Conservation (phyloP, 2,113 vertebrate genomes). For the Heliornis fulica region DNA sequence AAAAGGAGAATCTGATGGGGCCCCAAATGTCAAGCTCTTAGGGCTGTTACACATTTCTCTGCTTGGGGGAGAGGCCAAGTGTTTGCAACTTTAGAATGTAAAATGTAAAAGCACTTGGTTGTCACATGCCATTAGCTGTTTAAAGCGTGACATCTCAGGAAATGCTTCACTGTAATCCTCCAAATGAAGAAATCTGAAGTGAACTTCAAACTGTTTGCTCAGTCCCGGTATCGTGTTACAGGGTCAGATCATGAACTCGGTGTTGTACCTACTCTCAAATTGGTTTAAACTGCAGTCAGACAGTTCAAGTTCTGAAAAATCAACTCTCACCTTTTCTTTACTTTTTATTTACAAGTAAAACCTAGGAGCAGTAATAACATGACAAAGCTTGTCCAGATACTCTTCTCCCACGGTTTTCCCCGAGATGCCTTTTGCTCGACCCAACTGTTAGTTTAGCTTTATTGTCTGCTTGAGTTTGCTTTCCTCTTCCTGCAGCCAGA, state of each 20-base stretch:
- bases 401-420: background rate
- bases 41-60: background rate
- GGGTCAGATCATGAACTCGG: background rate
- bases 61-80: background rate
- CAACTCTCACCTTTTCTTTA: background rate
- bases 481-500: background rate
- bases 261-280: conserved; percentile 4
- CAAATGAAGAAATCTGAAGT: conserved; percentile 52
- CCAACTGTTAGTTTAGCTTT: background rate
- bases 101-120: background rate
- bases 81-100: conserved; percentile 29
- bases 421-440: background rate
- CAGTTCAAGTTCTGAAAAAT: background rate
- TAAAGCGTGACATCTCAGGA: conserved; percentile 25
- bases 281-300: conserved; percentile 30
- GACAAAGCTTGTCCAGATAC: background rate
- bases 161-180: conserved; percentile 51
- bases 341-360: background rate
- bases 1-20: background rate
- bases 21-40: background rate
- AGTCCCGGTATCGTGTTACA: background rate
- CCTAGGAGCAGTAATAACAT: background rate
- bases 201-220: conserved; percentile 40
- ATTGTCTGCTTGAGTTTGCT: background rate
- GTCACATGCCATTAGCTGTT: conserved; percentile 51